phyloP scores from a whole-genome alignment of 2,113 vertebrate species.

The Poeciliopsis occidentalis region DNA sequence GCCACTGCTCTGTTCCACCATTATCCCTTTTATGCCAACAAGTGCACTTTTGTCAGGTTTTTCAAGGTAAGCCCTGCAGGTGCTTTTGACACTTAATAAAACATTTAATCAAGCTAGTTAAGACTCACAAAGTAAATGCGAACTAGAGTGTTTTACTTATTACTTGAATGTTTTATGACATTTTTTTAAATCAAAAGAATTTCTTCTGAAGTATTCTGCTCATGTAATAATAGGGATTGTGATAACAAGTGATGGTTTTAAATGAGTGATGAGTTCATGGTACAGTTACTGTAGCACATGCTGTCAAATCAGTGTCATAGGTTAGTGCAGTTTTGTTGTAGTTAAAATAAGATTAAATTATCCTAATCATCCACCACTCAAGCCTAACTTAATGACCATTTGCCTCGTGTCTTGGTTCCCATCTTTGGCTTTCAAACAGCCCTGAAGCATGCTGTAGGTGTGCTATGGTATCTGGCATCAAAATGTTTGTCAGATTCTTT shows the following conservation, averaged over 20 bases:
- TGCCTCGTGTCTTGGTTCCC: no score
- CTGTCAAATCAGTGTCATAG: no score
- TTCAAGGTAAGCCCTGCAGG: constrained; percentile 44
- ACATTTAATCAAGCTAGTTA: constrained; percentile 73
- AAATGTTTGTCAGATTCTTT: no score
- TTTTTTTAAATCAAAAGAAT: neutral
- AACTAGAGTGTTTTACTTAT: constrained; percentile 28
- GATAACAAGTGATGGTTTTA: neutral
- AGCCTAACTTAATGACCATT: no score
- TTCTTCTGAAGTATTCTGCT: neutral
- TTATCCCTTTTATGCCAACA: constrained; percentile 38
- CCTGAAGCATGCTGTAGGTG: no score
- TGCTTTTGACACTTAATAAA: constrained; percentile 72
- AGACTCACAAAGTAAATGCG: constrained; percentile 49
- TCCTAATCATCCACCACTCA: no score
- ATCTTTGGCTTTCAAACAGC: no score
- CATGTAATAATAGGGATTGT: neutral
- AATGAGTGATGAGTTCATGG: neutral
- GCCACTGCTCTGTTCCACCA: constrained; percentile 35
- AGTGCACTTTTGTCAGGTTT: constrained; percentile 46
- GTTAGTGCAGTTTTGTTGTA: no score
- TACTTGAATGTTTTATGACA: constrained; percentile 14
- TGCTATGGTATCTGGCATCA: no score
- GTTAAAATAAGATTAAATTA: no score
- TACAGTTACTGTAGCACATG: neutral